These are phyloP conservation scores for Cheirogaleus medius DNA, from an alignment of 2,113 vertebrate species.

Conservation along the genomic window DNA sequence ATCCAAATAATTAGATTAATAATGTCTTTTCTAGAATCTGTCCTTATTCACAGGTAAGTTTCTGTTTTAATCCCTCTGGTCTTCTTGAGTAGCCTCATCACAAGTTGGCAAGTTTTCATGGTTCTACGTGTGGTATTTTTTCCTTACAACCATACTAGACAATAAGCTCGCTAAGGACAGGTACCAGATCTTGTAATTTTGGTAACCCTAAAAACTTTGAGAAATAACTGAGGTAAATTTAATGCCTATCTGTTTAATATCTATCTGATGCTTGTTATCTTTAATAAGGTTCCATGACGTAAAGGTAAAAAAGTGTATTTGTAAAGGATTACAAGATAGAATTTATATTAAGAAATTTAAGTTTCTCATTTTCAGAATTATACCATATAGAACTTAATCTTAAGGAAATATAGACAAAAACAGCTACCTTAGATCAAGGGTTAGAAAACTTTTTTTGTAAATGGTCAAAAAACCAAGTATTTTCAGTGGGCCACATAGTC, in stretches of 20 bases:
- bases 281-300: not conserved
- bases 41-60: not conserved
- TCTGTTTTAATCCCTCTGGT: not conserved
- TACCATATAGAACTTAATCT: not conserved
- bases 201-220: not conserved
- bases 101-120: not conserved
- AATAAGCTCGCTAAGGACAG: not conserved
- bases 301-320: not conserved
- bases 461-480: not conserved
- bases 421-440: not conserved
- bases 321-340: not conserved
- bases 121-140: not conserved
- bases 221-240: not conserved
- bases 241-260: not conserved
- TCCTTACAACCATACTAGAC: not conserved
- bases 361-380: constrained; percentile 6
- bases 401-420: not conserved
- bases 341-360: not conserved
- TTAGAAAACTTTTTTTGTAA: not conserved
- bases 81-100: not conserved
- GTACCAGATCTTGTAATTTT: not conserved
- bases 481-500: not conserved
- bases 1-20: not conserved
- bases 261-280: not conserved
- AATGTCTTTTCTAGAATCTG: not conserved